Conservation (phyloP, 2,888 invertebrate species). For the Epirrhoe tristata region DNA sequence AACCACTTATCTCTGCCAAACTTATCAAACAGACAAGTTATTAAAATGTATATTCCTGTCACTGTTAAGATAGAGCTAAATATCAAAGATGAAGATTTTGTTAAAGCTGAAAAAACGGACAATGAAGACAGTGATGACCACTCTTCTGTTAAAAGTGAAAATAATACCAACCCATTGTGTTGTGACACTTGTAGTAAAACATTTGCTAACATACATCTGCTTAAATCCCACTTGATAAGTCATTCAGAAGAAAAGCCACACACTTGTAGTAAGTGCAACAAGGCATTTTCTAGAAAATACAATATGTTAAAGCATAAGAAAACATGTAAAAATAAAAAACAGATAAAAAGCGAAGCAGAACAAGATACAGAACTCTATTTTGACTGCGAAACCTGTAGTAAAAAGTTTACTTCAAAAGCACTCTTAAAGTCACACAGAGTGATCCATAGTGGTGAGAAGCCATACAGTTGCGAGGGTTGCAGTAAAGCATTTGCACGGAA, state of each 20-base stretch:
- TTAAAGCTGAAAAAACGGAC: constrained; percentile 6
- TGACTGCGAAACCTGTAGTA: constrained; percentile 12
- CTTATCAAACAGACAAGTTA: constrained; percentile 3
- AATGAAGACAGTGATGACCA: constrained; percentile 2
- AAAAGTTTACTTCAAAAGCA: constrained; percentile 10
- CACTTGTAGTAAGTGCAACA: constrained; percentile 8
- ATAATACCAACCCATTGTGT: not conserved
- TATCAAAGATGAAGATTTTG: constrained; percentile 5
- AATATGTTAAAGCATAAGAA: constrained; percentile 11
- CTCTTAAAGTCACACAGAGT: constrained; percentile 13
- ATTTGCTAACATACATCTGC: constrained; percentile 10
- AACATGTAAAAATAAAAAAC: constrained; percentile 5
- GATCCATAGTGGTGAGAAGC: constrained; percentile 16
- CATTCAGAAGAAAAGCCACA: constrained; percentile 9
- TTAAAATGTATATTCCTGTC: not conserved
- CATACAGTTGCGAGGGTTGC: constrained; percentile 13
- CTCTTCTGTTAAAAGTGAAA: not conserved
- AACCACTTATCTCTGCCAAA: not conserved
- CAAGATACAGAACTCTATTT: constrained; percentile 1
- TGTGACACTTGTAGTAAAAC: constrained; percentile 7
- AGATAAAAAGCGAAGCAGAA: not conserved
- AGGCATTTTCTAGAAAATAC: constrained; percentile 13
- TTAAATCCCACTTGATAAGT: constrained; percentile 13
- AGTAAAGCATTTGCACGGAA: constrained; percentile 20
- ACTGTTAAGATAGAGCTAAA: constrained; percentile 3